Evolutionary conservation across 1,140 invertebrate genomes (phyloP).

Genomic region (Panagrolaimus sp.): DNA sequence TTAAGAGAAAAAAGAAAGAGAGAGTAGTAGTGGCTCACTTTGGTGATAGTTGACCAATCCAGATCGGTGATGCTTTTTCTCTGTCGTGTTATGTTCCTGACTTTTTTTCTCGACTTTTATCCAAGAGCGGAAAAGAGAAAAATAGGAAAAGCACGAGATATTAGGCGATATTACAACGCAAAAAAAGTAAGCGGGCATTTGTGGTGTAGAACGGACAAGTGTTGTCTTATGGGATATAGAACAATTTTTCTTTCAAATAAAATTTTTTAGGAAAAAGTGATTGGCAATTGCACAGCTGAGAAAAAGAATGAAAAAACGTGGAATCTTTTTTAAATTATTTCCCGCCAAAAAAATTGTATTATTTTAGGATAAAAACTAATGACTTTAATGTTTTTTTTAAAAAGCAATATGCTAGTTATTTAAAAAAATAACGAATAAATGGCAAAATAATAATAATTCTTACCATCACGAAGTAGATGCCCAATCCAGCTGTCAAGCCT

Average conservation of each 20-base stretch:
- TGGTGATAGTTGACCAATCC: too few relatives aligned
- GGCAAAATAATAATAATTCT: neutral
- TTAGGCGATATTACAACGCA: conserved; percentile 8
- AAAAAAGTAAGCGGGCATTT: neutral
- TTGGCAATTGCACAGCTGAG: too few relatives aligned
- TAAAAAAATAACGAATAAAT: neutral
- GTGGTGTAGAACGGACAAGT: conserved; percentile 7
- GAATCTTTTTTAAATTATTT: too few relatives aligned
- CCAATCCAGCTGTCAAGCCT: conserved; percentile 19
- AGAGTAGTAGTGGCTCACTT: neutral
- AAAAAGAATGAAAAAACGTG: too few relatives aligned
- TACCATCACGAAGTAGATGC: conserved; percentile 18
- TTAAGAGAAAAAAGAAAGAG: conserved; percentile 3
- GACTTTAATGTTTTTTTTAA: too few relatives aligned
- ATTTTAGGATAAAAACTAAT: too few relatives aligned
- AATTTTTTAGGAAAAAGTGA: neutral
- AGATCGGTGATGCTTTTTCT: too few relatives aligned
- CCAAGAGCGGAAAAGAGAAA: neutral
- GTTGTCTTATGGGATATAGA: conserved; percentile 8
- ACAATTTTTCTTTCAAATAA: neutral
- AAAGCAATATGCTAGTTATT: too few relatives aligned
- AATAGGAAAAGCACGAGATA: conserved; percentile 1
- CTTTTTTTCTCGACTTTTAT: too few relatives aligned
- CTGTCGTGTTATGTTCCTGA: too few relatives aligned
- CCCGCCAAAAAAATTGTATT: too few relatives aligned